Conservation (phyloP, 1,140 invertebrate species). For the Aphidius gifuensis region DNA sequence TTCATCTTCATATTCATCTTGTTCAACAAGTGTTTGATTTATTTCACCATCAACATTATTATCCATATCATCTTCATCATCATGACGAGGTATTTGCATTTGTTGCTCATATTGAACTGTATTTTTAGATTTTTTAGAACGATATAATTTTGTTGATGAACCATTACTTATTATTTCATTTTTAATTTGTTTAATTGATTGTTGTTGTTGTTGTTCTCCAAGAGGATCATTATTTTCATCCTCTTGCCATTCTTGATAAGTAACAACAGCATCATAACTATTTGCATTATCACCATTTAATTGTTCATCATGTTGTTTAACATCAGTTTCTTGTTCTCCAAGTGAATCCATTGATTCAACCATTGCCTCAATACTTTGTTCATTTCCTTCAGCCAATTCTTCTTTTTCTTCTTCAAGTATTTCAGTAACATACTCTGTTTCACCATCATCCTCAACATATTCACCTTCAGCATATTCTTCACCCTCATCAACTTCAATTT, state of each 20-base stretch:
- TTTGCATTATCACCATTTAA: background rate
- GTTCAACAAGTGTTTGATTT: background rate
- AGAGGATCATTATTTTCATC: constrained; percentile 41
- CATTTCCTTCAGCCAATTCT: constrained; percentile 7
- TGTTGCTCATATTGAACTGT: constrained; percentile 8
- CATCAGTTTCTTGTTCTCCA: background rate
- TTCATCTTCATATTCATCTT: constrained; percentile 29
- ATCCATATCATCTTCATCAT: constrained; percentile 26
- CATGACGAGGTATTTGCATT: constrained; percentile 12
- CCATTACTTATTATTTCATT: constrained; percentile 13
- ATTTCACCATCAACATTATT: constrained; percentile 27
- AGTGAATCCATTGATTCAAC: constrained; percentile 3
- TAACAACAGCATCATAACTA: constrained; percentile 32
- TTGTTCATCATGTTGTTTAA: background rate
- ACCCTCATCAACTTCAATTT: constrained; percentile 29
- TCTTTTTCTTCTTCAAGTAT: constrained; percentile 9
- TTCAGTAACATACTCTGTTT: constrained; percentile 45
- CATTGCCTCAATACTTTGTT: constrained; percentile 20
- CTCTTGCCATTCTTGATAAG: constrained; percentile 50
- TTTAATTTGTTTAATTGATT: constrained; percentile 6
- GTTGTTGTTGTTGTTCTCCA: constrained; percentile 15
- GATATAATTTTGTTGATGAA: background rate
- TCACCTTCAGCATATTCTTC: constrained; percentile 40
- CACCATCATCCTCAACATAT: constrained; percentile 32
- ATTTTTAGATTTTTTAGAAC: constrained; percentile 1